phyloP scores from a whole-genome alignment of 2,113 vertebrate genomes.

The Archilochus colubris region DNA sequence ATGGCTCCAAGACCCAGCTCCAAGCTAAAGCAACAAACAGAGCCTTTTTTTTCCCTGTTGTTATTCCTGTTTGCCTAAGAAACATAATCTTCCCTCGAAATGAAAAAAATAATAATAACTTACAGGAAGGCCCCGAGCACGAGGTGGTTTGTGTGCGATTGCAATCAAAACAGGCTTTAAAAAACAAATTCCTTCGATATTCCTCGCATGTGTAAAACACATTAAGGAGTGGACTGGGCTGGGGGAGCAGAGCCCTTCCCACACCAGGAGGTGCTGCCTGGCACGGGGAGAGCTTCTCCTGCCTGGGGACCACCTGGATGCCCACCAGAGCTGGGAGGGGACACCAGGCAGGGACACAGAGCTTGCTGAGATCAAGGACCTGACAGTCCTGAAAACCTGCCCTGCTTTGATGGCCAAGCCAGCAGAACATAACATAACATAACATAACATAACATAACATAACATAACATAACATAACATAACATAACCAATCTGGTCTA shows the following conservation, averaged over 20 bases:
- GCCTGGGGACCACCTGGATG: not conserved
- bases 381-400: not conserved
- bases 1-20: not conserved
- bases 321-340: not conserved
- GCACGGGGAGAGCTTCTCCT: not conserved
- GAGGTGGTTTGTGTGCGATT: conserved; percentile 25
- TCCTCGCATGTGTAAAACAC: conserved; percentile 53
- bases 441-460: no score
- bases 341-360: not conserved
- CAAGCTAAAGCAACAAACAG: conserved; percentile 66
- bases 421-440: not conserved
- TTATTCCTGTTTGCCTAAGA: conserved; percentile 71
- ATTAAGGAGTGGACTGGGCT: not conserved
- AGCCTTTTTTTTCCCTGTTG: conserved; percentile 56
- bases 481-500: not conserved
- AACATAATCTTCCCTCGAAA: conserved; percentile 57
- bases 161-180: conserved; percentile 69
- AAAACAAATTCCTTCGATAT: conserved; percentile 58
- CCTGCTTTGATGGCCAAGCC: not conserved
- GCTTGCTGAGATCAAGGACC: not conserved
- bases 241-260: not conserved
- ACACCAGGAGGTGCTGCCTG: not conserved
- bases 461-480: not conserved
- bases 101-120: conserved; percentile 67
- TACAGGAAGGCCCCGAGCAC: conserved; percentile 54